A percentile compares a stretch with the other conserved stretches of the same genome.
Evolutionary conservation across 2,797 vertebrate genomes (phyloP).

Genomic region (Erpetoichthys calabaricus): DNA sequence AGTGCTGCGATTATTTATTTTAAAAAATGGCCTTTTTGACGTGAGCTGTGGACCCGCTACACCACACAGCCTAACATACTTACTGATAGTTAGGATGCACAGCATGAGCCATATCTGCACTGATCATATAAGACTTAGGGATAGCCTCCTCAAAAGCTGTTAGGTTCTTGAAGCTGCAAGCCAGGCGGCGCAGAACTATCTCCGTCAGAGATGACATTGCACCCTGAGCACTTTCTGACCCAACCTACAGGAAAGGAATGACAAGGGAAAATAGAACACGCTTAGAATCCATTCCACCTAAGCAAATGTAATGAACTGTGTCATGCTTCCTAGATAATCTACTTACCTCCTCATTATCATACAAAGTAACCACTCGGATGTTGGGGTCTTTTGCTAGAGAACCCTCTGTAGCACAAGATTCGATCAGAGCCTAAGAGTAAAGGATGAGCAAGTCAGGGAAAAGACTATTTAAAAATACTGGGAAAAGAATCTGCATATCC

Average conservation of each 20-base stretch:
- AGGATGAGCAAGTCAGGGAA: neutral
- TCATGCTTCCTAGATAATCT: too few species aligned
- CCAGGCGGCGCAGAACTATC: constrained; percentile 76
- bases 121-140: constrained; percentile 89
- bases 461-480: too few species aligned
- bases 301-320: too few species aligned
- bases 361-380: constrained; percentile 74
- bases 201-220: constrained; percentile 84
- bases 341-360: constrained; percentile 85
- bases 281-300: neutral
- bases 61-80: constrained; percentile 32
- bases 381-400: constrained; percentile 68
- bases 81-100: constrained; percentile 89
- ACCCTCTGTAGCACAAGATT: constrained; percentile 50
- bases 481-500: too few species aligned
- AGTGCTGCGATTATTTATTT: too few species aligned
- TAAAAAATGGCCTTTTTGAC: too few species aligned
- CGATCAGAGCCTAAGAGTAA: constrained; percentile 59
- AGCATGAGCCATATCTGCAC: constrained; percentile 90
- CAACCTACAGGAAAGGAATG: constrained; percentile 52
- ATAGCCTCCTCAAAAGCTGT: constrained; percentile 82
- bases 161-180: constrained; percentile 49
- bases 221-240: constrained; percentile 83
- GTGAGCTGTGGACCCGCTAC: too few species aligned
- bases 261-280: neutral